Evolutionary conservation across 35 echinoderm and acorn worm species (phyloP), one percentile per base, ranked within the genome.

Genomic region (Heliocidaris tuberculata): DNA sequence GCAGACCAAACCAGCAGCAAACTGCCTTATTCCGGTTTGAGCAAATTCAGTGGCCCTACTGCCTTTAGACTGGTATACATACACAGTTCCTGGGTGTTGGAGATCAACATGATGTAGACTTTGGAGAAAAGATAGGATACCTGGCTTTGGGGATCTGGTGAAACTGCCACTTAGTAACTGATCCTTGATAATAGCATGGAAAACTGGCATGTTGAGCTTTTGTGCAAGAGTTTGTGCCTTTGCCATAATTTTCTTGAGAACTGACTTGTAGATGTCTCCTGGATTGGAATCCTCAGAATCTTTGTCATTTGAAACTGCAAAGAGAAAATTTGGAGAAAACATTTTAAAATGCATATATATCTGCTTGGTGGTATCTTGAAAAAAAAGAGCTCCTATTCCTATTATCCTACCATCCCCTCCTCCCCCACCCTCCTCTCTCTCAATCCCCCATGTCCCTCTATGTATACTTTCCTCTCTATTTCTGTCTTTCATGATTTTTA

Each of bases 1-100:
- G 60, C 94, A 94, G 42, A 94, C 86, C 21, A 50, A 50, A 48
- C n/a, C 47, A 13, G 86, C 86, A 70, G 86, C 52, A 59, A 94
- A 47, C 49, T 94, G 88, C 16, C 59, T 96, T 85, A 96, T 54
- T 71, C 95, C 95, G 17, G 95, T 86, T 19, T 52, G 94, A n/a
- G 49, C 21, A 31, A 94, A 94, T 9, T 85, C 31, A 21, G 56
- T 61, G n/a, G 86, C 49, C 52, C 88, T 86, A 13, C 50, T 93
- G 47, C 30, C 21, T 42, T 48, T 49, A 60, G 93, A 95, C 19
- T 56, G 54, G 42, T 91, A n/a, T 21, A 96, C 27, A 35, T 94
- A 96, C 95, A 96, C 94, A 21, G 95, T 94, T 88, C 85, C 93
- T 48, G 94, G 48, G 87, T 96, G 95, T 13, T 88, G 86, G 50